These are phyloP conservation scores for Cottus gobio DNA, from an alignment of 2,113 vertebrate species.

Conservation along the genomic window DNA sequence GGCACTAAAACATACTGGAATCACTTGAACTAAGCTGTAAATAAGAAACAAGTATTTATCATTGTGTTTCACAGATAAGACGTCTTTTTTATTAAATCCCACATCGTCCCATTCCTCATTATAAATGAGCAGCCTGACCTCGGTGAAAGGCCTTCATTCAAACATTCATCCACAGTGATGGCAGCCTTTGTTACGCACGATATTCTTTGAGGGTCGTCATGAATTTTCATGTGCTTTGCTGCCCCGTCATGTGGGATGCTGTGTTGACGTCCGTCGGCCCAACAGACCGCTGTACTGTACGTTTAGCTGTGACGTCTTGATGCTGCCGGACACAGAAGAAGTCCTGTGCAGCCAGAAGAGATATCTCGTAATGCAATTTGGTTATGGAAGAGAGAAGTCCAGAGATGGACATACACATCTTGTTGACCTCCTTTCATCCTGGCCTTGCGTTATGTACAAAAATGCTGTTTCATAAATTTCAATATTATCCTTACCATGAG, in stretches of 20 bases:
- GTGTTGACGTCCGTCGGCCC: neutral
- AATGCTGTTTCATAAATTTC: neutral
- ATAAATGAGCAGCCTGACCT: neutral
- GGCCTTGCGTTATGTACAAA: neutral
- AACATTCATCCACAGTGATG: neutral
- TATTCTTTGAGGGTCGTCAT: constrained; percentile 18
- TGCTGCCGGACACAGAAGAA: constrained; percentile 42
- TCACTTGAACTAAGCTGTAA: neutral
- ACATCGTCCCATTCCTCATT: neutral
- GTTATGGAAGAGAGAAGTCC: constrained; percentile 16
- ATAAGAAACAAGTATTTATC: neutral
- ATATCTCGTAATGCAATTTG: constrained; percentile 36
- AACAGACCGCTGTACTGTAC: constrained; percentile 12
- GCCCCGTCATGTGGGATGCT: neutral
- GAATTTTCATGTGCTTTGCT: constrained; percentile 41
- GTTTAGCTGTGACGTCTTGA: constrained; percentile 46
- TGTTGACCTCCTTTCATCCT: neutral
- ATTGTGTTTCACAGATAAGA: neutral
- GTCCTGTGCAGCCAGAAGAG: constrained; percentile 38
- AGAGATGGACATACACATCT: constrained; percentile 14
- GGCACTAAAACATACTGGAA: neutral
- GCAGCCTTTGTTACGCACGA: constrained; percentile 11
- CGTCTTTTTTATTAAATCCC: neutral
- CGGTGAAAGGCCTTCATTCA: neutral
- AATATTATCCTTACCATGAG: neutral